phyloP scores from a whole-genome alignment of 2,797 vertebrate species.

The Channa striata region DNA sequence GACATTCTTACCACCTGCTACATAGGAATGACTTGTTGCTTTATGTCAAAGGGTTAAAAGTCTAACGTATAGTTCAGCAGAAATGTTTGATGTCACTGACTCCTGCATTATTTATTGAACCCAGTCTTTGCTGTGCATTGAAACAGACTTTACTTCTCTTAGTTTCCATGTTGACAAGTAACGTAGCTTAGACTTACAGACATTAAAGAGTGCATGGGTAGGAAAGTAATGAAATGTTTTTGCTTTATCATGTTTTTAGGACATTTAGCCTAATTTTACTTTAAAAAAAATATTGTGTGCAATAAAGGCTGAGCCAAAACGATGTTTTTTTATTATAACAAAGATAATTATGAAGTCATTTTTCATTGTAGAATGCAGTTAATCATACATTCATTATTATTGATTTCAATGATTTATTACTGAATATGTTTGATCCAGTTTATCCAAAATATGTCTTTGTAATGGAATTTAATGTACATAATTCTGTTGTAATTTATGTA shows the following conservation, averaged over 20 bases:
- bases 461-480: constrained; percentile 76
- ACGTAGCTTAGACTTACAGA: constrained; percentile 20
- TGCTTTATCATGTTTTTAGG: constrained; percentile 16
- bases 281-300: constrained; percentile 53
- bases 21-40: constrained; percentile 1
- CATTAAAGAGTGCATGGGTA: constrained; percentile 52
- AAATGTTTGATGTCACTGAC: constrained; percentile 9
- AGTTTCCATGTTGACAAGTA: constrained; percentile 25
- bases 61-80: not conserved
- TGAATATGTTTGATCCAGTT: constrained; percentile 58
- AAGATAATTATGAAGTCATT: constrained; percentile 44
- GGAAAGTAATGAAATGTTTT: constrained; percentile 28
- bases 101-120: constrained; percentile 32
- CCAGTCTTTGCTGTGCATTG: constrained; percentile 67
- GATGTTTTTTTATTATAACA: constrained; percentile 45
- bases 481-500: constrained; percentile 64
- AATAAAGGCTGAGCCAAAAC: constrained; percentile 81
- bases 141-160: constrained; percentile 26
- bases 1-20: constrained; percentile 16
- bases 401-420: constrained; percentile 61
- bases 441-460: constrained; percentile 71
- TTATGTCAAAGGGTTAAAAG: constrained; percentile 5
- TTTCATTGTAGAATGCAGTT: constrained; percentile 58
- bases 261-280: constrained; percentile 23
- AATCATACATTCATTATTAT: constrained; percentile 34